Evolutionary conservation across 2,797 vertebrate species (phyloP).

Genomic region (Amphiprion clarkii): DNA sequence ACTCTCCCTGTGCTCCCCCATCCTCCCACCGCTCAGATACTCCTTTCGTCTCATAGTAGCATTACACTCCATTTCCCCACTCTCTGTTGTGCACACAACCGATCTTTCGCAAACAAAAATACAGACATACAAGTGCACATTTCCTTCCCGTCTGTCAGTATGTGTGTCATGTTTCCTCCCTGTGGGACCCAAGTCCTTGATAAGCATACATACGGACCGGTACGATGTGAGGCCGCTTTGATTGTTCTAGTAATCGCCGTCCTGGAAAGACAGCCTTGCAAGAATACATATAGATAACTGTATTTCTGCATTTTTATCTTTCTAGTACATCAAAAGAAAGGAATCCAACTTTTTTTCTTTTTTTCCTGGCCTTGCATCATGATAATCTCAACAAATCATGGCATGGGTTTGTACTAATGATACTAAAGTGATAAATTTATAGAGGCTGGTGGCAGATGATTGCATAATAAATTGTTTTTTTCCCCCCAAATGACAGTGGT

Average conservation of each 20-base stretch:
- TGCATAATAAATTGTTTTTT: not conserved
- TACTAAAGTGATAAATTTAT: not conserved
- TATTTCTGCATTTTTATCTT: constrained; percentile 1
- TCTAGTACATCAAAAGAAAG: not conserved
- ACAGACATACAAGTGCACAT: constrained; percentile 22
- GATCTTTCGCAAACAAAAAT: constrained; percentile 42
- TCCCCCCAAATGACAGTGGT: not conserved
- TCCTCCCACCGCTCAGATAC: constrained; percentile 46
- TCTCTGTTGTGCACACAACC: constrained; percentile 35
- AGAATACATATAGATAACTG: constrained; percentile 19
- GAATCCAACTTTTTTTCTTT: not conserved
- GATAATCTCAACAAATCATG: not conserved
- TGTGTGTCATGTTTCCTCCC: constrained; percentile 58
- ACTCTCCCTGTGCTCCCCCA: constrained; percentile 12
- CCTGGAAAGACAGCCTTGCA: constrained; percentile 9
- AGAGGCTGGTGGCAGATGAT: not conserved
- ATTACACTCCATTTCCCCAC: constrained; percentile 53
- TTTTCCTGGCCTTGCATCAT: not conserved
- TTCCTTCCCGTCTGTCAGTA: constrained; percentile 24
- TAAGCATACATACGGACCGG: constrained; percentile 21
- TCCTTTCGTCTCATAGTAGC: constrained; percentile 42
- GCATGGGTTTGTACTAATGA: not conserved
- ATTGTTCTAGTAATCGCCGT: constrained; percentile 11
- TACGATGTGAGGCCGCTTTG: constrained; percentile 1
- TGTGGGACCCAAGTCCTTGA: constrained; percentile 29